phyloP scores from a whole-genome alignment of 2,797 vertebrate species.

The Falco biarmicus region DNA sequence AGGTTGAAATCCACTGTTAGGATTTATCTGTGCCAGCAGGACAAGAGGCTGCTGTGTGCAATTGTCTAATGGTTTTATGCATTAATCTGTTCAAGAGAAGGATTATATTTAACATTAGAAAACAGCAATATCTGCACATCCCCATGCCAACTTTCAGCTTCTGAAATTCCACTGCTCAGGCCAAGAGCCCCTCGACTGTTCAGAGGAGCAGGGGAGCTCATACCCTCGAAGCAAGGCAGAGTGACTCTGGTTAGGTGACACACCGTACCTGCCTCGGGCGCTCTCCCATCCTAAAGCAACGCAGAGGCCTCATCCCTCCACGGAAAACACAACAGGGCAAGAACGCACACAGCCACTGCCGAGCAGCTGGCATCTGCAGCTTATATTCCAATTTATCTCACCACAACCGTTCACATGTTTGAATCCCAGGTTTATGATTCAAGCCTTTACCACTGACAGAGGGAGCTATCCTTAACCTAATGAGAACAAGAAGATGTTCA shows the following conservation, averaged over 20 bases:
- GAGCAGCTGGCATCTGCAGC: not conserved
- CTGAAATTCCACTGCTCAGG: not conserved
- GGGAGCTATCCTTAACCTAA: not conserved
- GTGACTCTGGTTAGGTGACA: not conserved
- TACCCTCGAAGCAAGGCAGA: not conserved
- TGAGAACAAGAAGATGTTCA: not conserved
- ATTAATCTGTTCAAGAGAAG: not conserved
- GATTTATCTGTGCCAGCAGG: not conserved
- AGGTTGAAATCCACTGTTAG: not conserved
- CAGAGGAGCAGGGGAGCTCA: not conserved
- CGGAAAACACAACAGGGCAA: not conserved
- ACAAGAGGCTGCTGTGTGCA: not conserved
- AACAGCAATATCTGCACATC: not conserved
- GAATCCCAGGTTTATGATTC: not conserved
- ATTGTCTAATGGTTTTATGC: not conserved
- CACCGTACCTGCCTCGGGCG: not conserved
- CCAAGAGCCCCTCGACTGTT: not conserved
- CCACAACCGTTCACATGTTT: not conserved
- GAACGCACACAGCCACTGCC: fast-evolving
- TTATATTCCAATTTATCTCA: not conserved
- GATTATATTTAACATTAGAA: not conserved
- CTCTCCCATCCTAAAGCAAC: not conserved
- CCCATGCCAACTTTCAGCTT: not conserved
- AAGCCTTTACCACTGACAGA: not conserved
- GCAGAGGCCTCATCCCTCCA: not conserved